Evolutionary conservation across 2,888 invertebrate genomes (phyloP).

Genomic region (Drosophila longiperda): DNA sequence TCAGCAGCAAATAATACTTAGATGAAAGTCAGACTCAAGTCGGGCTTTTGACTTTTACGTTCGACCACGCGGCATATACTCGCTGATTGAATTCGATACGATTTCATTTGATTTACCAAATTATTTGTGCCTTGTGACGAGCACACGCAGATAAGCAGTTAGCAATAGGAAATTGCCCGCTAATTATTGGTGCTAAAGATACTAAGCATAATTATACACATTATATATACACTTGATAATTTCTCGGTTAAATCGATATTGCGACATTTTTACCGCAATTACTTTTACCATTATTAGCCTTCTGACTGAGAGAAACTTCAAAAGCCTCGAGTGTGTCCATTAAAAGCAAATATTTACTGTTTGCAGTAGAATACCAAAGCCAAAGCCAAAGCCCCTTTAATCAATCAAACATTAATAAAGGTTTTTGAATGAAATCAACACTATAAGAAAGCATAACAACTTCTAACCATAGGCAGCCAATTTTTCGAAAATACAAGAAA

Average conservation of each 20-base stretch:
- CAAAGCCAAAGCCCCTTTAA: slow-evolving; percentile 63
- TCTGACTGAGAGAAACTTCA: not conserved
- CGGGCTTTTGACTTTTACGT: slow-evolving; percentile 47
- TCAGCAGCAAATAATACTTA: slow-evolving; percentile 30
- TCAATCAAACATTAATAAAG: slow-evolving; percentile 59
- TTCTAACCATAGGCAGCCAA: slow-evolving; percentile 8
- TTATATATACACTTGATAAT: not conserved
- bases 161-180: slow-evolving; percentile 26
- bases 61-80: slow-evolving; percentile 57
- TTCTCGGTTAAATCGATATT: slow-evolving; percentile 4
- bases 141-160: slow-evolving; percentile 5
- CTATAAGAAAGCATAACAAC: slow-evolving; percentile 58
- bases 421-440: slow-evolving; percentile 10
- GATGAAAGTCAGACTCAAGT: slow-evolving; percentile 17
- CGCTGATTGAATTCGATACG: slow-evolving; percentile 68
- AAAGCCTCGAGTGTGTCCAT: too few species aligned
- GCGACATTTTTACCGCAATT: slow-evolving; percentile 7
- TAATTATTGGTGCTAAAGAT: slow-evolving; percentile 45
- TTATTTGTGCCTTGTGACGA: slow-evolving; percentile 65
- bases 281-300: slow-evolving; percentile 8
- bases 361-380: slow-evolving; percentile 15
- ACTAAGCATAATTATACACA: not conserved
- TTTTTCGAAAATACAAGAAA: slow-evolving; percentile 20
- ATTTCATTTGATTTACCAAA: slow-evolving; percentile 74
- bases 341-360: slow-evolving; percentile 30